phyloP scores from a whole-genome alignment of 1,140 invertebrate species.

The Spodoptera frugiperda region DNA sequence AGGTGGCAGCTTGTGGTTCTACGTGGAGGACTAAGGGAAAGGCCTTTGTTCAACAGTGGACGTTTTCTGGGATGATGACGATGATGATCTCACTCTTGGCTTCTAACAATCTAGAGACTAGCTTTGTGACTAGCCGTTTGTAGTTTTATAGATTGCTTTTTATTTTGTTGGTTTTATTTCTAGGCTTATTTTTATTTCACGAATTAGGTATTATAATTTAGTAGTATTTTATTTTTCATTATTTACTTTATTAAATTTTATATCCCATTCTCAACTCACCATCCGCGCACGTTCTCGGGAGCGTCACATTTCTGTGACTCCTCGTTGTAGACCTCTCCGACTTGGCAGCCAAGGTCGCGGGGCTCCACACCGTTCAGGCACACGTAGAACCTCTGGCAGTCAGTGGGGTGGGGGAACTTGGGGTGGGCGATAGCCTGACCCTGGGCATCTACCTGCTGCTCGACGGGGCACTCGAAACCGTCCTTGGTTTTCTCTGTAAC shows the following conservation, averaged over 20 bases:
- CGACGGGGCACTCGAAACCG: conserved; percentile 94
- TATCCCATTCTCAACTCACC: conserved; percentile 86
- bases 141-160: no score
- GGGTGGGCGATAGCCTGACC: conserved; percentile 93
- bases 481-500: conserved; percentile 90
- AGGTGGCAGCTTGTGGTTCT: no score
- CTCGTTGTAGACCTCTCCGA: conserved; percentile 95
- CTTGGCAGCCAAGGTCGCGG: conserved; percentile 93
- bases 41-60: no score
- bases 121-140: no score
- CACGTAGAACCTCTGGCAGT: conserved; percentile 96
- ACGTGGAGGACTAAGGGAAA: no score
- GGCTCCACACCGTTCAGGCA: conserved; percentile 95
- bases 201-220: no score
- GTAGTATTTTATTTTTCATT: background rate
- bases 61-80: no score
- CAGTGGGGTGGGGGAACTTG: conserved; percentile 94
- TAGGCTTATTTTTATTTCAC: no score
- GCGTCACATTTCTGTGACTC: conserved; percentile 93
- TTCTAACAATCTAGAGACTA: no score
- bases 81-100: no score
- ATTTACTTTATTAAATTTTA: no score
- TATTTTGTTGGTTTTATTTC: no score
- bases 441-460: conserved; percentile 87
- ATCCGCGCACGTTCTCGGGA: conserved; percentile 95